A percentile compares a stretch with the other conserved stretches of the same genome.
These are phyloP conservation scores for Umimayanthus kanabou DNA, from an alignment of 92 coral and sea anemone species.

Conservation along the genomic window DNA sequence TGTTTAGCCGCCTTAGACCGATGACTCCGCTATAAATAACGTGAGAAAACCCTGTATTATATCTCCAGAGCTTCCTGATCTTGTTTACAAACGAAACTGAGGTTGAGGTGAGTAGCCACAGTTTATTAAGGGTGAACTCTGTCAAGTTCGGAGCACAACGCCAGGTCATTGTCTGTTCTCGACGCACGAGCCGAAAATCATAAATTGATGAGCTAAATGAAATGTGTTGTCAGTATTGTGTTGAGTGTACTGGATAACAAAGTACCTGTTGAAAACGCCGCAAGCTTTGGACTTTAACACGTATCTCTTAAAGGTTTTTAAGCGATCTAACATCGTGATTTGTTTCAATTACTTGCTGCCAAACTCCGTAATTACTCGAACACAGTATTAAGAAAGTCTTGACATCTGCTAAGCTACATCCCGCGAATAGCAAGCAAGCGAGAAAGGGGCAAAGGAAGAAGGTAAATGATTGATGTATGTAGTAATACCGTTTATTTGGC, in stretches of 20 bases:
- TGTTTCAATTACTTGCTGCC: background rate
- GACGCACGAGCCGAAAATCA: slow-evolving; percentile 10
- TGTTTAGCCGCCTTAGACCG: background rate
- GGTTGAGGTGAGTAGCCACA: background rate
- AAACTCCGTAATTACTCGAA: too few relatives aligned
- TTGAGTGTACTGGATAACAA: background rate
- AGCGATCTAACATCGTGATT: background rate
- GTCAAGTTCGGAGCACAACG: background rate
- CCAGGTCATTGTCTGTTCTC: background rate
- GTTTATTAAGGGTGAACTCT: background rate
- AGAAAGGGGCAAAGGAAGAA: background rate
- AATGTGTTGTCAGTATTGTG: background rate
- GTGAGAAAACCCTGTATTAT: background rate
- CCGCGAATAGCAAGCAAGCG: background rate
- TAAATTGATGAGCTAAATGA: background rate
- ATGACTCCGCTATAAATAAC: background rate
- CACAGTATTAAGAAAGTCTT: too few relatives aligned
- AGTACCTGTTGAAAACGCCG: background rate
- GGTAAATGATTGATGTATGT: background rate
- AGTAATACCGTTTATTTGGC: too few relatives aligned
- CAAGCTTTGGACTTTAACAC: background rate
- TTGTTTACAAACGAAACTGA: background rate
- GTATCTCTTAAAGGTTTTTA: too few relatives aligned
- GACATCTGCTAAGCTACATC: background rate
- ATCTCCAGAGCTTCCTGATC: background rate